phyloP scores from a whole-genome alignment of 1,140 invertebrate genomes.

The Brachionus paranguensis region DNA sequence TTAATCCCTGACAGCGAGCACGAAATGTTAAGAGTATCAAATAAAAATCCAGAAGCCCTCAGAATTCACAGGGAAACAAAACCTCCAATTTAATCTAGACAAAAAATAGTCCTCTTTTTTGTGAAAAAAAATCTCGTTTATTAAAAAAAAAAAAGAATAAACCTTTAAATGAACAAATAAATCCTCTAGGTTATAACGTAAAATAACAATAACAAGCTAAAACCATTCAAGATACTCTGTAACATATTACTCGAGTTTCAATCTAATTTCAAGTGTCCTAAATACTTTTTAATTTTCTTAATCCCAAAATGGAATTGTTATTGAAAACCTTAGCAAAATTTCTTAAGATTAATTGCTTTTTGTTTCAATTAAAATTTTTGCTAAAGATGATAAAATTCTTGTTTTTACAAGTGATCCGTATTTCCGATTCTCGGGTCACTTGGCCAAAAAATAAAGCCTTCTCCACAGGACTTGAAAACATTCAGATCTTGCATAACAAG shows the following conservation, averaged over 20 bases:
- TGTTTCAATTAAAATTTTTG: constrained; percentile 23
- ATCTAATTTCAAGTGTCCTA: constrained; percentile 19
- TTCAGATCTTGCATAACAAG: not conserved
- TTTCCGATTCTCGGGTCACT: not conserved
- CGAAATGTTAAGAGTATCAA: not conserved
- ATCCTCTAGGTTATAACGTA: not conserved
- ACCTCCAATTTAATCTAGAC: not conserved
- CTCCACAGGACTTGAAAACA: not conserved
- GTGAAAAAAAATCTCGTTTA: constrained; percentile 4
- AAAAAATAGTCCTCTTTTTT: not conserved
- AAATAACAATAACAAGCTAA: constrained; percentile 21
- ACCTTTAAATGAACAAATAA: constrained; percentile 13
- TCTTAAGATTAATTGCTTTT: constrained; percentile 34
- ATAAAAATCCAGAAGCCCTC: not conserved
- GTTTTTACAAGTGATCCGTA: not conserved
- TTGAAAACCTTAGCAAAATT: constrained; percentile 3
- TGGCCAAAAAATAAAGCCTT: not conserved
- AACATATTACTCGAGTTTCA: not conserved
- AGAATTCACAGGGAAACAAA: not conserved
- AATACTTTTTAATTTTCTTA: constrained; percentile 36
- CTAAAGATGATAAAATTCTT: not conserved
- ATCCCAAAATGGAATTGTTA: constrained; percentile 33
- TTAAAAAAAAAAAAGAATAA: not conserved
- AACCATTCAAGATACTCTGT: constrained; percentile 5
- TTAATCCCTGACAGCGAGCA: not conserved